Evolutionary conservation across 2,888 invertebrate genomes (phyloP).

Genomic region (Pollenia angustigena): DNA sequence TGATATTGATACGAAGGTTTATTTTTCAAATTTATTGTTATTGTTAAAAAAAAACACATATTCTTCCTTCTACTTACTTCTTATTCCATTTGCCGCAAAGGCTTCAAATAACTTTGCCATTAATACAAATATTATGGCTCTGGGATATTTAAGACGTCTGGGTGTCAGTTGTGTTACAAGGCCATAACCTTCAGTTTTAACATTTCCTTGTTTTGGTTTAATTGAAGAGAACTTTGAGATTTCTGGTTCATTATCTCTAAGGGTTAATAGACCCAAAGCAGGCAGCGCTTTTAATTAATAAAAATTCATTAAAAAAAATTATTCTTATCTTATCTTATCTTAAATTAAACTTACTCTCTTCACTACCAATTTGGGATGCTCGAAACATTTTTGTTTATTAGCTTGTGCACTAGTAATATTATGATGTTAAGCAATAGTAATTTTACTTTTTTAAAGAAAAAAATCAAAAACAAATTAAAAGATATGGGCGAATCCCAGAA

Average conservation of each 20-base stretch:
- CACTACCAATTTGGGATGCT: constrained; percentile 79
- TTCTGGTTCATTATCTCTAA: constrained; percentile 57
- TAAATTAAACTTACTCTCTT: constrained; percentile 80
- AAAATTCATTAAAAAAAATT: constrained; percentile 17
- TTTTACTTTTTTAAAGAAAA: background rate
- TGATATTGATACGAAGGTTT: too few species aligned
- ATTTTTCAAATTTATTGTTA: too few species aligned
- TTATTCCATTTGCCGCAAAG: constrained; percentile 84
- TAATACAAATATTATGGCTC: constrained; percentile 82
- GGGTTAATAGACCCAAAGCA: constrained; percentile 75
- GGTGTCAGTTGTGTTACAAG: constrained; percentile 76
- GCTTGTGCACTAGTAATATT: background rate
- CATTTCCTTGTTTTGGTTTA: constrained; percentile 69
- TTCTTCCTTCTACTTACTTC: constrained; percentile 80
- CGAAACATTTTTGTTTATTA: constrained; percentile 78
- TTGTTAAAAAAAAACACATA: background rate
- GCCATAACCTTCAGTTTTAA: constrained; percentile 77
- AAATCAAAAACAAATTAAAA: constrained; percentile 14
- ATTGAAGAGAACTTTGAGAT: constrained; percentile 3
- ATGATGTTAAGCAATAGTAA: background rate
- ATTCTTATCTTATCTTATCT: background rate
- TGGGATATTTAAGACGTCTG: constrained; percentile 80
- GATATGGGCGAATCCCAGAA: too few species aligned
- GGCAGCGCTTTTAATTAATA: constrained; percentile 77
- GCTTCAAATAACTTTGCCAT: constrained; percentile 83